Evolutionary conservation across 2,888 invertebrate genomes (phyloP).

Genomic region (Eubasilissa splendida): DNA sequence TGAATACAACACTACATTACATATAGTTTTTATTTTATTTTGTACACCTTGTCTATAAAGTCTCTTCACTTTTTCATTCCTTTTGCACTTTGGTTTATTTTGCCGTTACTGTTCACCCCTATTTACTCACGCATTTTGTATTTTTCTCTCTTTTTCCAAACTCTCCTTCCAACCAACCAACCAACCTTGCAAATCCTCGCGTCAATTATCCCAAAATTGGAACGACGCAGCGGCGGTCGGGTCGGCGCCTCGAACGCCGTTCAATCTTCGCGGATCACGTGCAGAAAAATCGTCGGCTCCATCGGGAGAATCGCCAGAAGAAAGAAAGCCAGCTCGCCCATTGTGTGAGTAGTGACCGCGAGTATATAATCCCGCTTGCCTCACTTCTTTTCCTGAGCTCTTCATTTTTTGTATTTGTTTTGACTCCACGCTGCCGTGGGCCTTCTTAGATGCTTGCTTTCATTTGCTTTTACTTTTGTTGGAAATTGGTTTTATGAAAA

Average conservation of each 20-base stretch:
- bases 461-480: not conserved
- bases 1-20: no score
- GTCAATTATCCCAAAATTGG: not conserved
- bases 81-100: slow-evolving; percentile 19
- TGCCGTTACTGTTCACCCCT: slow-evolving; percentile 8
- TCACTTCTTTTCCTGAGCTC: not conserved
- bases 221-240: slow-evolving; percentile 29
- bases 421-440: not conserved
- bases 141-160: slow-evolving; percentile 29
- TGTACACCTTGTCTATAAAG: no score
- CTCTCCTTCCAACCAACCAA: not conserved
- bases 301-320: slow-evolving; percentile 56
- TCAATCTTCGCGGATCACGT: slow-evolving; percentile 47
- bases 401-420: no score
- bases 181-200: slow-evolving; percentile 12
- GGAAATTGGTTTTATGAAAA: not conserved
- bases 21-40: no score
- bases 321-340: slow-evolving; percentile 56
- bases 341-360: slow-evolving; percentile 51
- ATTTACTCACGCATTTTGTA: slow-evolving; percentile 32
- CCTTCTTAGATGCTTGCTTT: slow-evolving; percentile 1
- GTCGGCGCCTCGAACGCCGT: slow-evolving; percentile 8
- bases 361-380: slow-evolving; percentile 1
- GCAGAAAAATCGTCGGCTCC: slow-evolving; percentile 55
- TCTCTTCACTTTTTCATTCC: slow-evolving; percentile 2